Evolutionary conservation across 2,888 invertebrate species (phyloP), one percentile per base, ranked within the genome.

Genomic region (Rhyacophila evoluta): DNA sequence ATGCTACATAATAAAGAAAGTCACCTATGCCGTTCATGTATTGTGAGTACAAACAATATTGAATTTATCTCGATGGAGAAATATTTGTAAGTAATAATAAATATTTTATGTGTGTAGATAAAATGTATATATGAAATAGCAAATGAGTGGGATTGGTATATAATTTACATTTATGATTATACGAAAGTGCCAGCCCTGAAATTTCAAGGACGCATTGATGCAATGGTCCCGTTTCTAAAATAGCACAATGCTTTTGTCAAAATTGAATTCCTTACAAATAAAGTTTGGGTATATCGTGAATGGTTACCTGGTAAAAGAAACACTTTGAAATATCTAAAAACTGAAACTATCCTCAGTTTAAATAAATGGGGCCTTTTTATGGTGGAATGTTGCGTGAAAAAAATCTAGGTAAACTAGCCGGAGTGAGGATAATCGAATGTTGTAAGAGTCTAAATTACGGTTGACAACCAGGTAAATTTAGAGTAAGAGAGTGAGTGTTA

Each of bases 211-310:
- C 68, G 36, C 27, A 78, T 78, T 78, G 78, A 78, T 75, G 78
- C 75, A 78, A 78, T 75, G 41, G 72, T 55, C 74, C 55, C 28
- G 12, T 69, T 74, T 71, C 70, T 71, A 15, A 12, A 37, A 41
- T 70, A 38, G 71, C 75, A 72, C 38, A 74, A 75, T 72, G 75
- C 70, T 74, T 55, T 38, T 70, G 70, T 75, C 25, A 29, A 25
- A 71, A 78, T 71, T 70, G 74, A 36, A 71, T 71, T 55, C 75
- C 38, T 75, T 41, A 55, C 27, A 74, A 78, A 75, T 75, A 55
- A 55, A 55, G 28, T 70, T 37, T 25, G 28, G 75, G 36, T 38
- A 75, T 28, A n/a, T n/a, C n/a, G n/a, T n/a, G n/a, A n/a, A 37
- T 41, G 1, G 1, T 15, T 41, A 3, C 41, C 11, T 12, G 12